phyloP scores from a whole-genome alignment of 2,888 invertebrate species.

The Carterocephalus palaemon region DNA sequence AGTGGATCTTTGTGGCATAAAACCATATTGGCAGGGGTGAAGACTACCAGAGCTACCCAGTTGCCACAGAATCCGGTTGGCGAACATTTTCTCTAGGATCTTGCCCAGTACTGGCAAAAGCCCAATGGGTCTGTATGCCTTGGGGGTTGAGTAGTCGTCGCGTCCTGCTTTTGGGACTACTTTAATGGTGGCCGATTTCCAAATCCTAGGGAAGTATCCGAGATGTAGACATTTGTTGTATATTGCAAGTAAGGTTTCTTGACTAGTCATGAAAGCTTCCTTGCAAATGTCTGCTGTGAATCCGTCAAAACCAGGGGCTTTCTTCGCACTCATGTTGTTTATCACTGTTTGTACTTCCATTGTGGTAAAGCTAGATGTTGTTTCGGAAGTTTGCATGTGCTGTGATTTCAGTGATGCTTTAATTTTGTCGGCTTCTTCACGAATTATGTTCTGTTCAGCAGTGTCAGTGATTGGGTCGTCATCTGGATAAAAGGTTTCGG shows the following conservation, averaged over 20 bases:
- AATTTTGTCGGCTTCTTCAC: background rate
- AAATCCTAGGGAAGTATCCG: slow-evolving; percentile 19
- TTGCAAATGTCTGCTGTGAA: slow-evolving; percentile 25
- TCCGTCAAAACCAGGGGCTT: slow-evolving; percentile 27
- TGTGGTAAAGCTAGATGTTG: background rate
- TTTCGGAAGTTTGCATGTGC: background rate
- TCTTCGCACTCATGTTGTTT: slow-evolving; percentile 17
- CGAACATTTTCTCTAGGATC: slow-evolving; percentile 25
- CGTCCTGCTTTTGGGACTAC: slow-evolving; percentile 23
- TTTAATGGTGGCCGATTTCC: slow-evolving; percentile 24
- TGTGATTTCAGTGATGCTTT: background rate
- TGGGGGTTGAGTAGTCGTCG: slow-evolving; percentile 17
- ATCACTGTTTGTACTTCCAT: slow-evolving; percentile 6
- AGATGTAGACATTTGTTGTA: slow-evolving; percentile 25
- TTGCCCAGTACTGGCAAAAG: slow-evolving; percentile 27
- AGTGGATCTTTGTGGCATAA: slow-evolving; percentile 27
- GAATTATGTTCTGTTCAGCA: background rate
- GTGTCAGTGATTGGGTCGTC: slow-evolving; percentile 13
- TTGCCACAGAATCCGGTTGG: slow-evolving; percentile 18
- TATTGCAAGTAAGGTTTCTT: slow-evolving; percentile 8
- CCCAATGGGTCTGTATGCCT: slow-evolving; percentile 26
- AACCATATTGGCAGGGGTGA: slow-evolving; percentile 26
- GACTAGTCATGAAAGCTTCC: background rate
- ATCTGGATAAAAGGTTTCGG: slow-evolving; percentile 24
- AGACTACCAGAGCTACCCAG: slow-evolving; percentile 5